A percentile compares a stretch with the other conserved stretches of the same genome.
These are phyloP conservation scores for Burhinus oedicnemus DNA, from an alignment of 2,113 vertebrate genomes.

Conservation along the genomic window DNA sequence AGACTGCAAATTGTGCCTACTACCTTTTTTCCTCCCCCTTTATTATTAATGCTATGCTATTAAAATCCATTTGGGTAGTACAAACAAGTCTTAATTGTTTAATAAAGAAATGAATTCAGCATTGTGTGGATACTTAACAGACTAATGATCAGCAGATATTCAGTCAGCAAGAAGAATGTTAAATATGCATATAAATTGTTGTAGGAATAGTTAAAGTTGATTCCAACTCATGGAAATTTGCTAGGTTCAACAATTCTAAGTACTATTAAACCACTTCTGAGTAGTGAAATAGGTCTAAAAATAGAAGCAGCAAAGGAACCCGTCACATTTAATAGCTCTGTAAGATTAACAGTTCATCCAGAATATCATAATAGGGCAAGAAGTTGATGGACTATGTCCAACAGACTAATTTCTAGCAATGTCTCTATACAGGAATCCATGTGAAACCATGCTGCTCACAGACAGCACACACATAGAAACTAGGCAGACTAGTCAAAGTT, in stretches of 20 bases:
- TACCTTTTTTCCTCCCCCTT: accelerated
- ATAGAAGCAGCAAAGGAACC: neutral
- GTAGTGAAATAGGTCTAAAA: neutral
- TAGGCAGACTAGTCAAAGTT: neutral
- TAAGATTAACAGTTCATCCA: neutral
- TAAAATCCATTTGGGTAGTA: neutral
- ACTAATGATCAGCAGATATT: neutral
- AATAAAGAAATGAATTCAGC: neutral
- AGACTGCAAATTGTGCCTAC: neutral
- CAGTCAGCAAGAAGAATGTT: neutral
- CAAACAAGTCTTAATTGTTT: neutral
- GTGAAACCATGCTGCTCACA: neutral
- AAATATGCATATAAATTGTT: neutral
- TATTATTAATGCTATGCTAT: neutral
- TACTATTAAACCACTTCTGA: neutral
- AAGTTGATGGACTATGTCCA: neutral
- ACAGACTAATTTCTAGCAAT: neutral
- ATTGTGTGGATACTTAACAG: neutral
- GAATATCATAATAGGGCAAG: neutral
- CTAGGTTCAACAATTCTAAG: neutral
- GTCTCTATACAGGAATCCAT: neutral
- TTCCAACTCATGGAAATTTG: neutral
- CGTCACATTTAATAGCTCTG: neutral
- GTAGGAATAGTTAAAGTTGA: neutral
- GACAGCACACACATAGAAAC: neutral